A percentile compares a stretch with the other conserved stretches of the same genome.
Conservation (phyloP, 30 jellyfish, hydroid and myxozoan species). For the Phacellophora camtschatica region DNA sequence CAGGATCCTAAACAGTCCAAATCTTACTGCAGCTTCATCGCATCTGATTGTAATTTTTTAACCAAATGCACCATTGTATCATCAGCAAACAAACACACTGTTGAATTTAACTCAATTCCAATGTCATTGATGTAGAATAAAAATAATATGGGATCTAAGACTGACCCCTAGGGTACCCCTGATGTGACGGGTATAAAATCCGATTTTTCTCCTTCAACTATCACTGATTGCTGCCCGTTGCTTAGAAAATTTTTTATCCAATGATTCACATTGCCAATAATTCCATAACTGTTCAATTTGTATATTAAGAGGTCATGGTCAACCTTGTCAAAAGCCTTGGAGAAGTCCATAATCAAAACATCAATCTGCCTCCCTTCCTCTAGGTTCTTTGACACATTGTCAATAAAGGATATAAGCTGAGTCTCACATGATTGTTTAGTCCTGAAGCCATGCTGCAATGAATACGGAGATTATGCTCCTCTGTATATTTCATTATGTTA, state of each 20-base stretch:
- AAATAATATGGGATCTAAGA: slow-evolving; percentile 13
- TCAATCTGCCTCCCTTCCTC: slow-evolving; percentile 2
- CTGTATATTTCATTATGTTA: slow-evolving; percentile 12
- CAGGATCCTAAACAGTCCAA: slow-evolving; percentile 11
- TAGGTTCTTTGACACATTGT: slow-evolving; percentile 4
- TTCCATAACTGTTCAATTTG: slow-evolving; percentile 10
- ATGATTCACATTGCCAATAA: background rate
- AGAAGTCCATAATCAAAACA: too few relatives aligned
- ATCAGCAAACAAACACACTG: background rate
- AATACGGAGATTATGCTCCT: slow-evolving; percentile 12
- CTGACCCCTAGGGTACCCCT: slow-evolving; percentile 34
- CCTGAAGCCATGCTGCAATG: slow-evolving; percentile 42
- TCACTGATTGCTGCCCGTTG: background rate
- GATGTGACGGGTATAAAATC: background rate
- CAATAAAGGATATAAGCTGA: background rate
- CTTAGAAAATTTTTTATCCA: background rate
- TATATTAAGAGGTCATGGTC: slow-evolving; percentile 18
- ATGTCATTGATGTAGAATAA: background rate
- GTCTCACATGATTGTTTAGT: slow-evolving; percentile 4
- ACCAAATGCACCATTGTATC: too few relatives aligned
- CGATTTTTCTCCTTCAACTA: slow-evolving; percentile 32
- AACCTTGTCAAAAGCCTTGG: slow-evolving; percentile 45
- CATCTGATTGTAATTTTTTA: too few relatives aligned
- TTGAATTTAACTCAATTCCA: background rate
- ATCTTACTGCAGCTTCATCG: too few relatives aligned